Evolutionary conservation across 2,888 invertebrate species (phyloP).

Genomic region (Clitarchus hookeri): DNA sequence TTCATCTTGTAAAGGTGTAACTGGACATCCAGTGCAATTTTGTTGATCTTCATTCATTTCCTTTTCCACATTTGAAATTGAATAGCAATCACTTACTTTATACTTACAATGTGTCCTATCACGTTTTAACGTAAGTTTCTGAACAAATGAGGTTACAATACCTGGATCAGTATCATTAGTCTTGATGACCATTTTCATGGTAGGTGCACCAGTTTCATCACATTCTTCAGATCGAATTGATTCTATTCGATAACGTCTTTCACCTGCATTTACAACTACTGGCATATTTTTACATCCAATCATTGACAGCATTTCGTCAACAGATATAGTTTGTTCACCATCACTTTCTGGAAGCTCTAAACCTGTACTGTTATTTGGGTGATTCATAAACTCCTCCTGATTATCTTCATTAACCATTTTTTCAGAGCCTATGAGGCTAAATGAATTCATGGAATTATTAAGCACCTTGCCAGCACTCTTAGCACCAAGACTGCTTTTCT

Average conservation of each 20-base stretch:
- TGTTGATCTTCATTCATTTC: slow-evolving; percentile 11
- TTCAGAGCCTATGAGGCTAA: background rate
- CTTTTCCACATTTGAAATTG: background rate
- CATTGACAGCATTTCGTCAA: slow-evolving; percentile 15
- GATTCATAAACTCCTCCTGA: background rate
- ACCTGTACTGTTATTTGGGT: background rate
- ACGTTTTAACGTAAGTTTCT: background rate
- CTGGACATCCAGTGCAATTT: slow-evolving; percentile 37
- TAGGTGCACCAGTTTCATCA: background rate
- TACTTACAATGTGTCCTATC: background rate
- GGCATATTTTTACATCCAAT: slow-evolving; percentile 19
- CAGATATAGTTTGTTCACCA: background rate
- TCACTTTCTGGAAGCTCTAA: background rate
- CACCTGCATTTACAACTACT: slow-evolving; percentile 20
- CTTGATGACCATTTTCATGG: slow-evolving; percentile 7
- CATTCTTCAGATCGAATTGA: slow-evolving; percentile 4
- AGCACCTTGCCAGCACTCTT: background rate
- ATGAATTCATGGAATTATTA: background rate
- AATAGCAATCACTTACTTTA: background rate
- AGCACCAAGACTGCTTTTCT: background rate
- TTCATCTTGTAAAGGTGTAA: slow-evolving; percentile 42
- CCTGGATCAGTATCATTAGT: slow-evolving; percentile 9
- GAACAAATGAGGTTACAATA: slow-evolving; percentile 15
- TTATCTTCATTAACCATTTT: background rate
- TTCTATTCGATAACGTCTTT: background rate